phyloP scores from a whole-genome alignment of 2,888 invertebrate species.

The Aspidiotus destructor region DNA sequence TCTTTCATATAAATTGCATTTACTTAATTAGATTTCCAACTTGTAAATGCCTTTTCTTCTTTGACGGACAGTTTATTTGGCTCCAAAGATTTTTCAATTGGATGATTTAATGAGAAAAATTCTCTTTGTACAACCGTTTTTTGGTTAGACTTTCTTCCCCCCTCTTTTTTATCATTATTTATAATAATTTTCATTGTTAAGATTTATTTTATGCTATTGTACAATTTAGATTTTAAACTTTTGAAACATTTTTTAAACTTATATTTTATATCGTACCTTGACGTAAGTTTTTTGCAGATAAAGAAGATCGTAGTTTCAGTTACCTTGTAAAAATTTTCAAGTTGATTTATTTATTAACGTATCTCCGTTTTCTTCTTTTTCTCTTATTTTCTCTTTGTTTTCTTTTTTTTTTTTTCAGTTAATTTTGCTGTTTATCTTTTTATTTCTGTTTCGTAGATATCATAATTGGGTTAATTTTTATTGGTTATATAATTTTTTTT shows the following conservation, averaged over 20 bases:
- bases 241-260: slow-evolving; percentile 12
- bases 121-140: not conserved
- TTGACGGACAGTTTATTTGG: not conserved
- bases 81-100: not conserved
- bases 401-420: slow-evolving; percentile 10
- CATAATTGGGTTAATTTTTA: too few relatives aligned
- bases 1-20: too few relatives aligned
- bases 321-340: slow-evolving; percentile 22
- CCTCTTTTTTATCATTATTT: slow-evolving; percentile 5
- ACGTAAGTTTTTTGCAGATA: slow-evolving; percentile 1
- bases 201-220: slow-evolving; percentile 10
- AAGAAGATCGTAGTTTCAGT: slow-evolving; percentile 20
- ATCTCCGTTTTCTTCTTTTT: slow-evolving; percentile 10
- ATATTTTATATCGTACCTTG: slow-evolving; percentile 9
- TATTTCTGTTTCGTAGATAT: not conserved
- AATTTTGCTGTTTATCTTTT: slow-evolving; percentile 10
- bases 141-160: slow-evolving; percentile 6
- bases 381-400: slow-evolving; percentile 17
- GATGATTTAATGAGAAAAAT: not conserved
- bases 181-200: slow-evolving; percentile 18
- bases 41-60: not conserved
- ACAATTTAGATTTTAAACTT: slow-evolving; percentile 18
- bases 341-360: slow-evolving; percentile 19
- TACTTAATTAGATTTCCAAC: slow-evolving; percentile 10
- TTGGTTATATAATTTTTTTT: too few relatives aligned